These are phyloP conservation scores for Drosophila repleta DNA, from an alignment of 1,140 invertebrate species.

Conservation along the genomic window DNA sequence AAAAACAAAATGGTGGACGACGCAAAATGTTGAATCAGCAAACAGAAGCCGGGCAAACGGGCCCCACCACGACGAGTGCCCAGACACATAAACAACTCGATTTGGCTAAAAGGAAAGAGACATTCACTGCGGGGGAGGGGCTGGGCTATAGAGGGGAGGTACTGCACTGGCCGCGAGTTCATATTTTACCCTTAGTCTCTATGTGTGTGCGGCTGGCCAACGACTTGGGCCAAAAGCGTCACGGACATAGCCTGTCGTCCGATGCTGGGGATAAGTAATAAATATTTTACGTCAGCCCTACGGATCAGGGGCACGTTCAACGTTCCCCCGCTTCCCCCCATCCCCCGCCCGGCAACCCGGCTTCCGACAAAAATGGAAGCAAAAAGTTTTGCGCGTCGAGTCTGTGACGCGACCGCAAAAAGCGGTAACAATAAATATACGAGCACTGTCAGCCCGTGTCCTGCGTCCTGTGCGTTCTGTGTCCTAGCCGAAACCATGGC, in stretches of 20 bases:
- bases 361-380: conserved; percentile 43
- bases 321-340: neutral
- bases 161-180: conserved; percentile 22
- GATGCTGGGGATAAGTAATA: conserved; percentile 59
- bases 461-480: conserved; percentile 5
- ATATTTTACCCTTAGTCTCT: conserved; percentile 57
- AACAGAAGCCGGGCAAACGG: neutral
- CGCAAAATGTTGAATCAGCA: conserved; percentile 9
- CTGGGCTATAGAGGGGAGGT: neutral
- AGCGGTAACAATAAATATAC: conserved; percentile 75
- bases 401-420: conserved; percentile 50
- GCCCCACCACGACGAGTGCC: conserved; percentile 16
- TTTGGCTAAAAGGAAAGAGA: conserved; percentile 31
- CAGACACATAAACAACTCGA: conserved; percentile 67
- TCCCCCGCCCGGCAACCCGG: neutral
- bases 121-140: conserved; percentile 4
- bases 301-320: conserved; percentile 46
- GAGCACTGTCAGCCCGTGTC: conserved; percentile 40
- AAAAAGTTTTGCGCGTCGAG: conserved; percentile 53
- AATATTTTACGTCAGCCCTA: conserved; percentile 63
- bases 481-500: conserved; percentile 23
- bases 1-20: conserved; percentile 53
- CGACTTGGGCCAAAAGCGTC: conserved; percentile 5
- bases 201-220: conserved; percentile 11
- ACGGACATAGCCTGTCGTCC: conserved; percentile 26